A percentile compares a stretch with the other conserved stretches of the same genome.
Evolutionary conservation across 2,888 invertebrate species (phyloP).

Genomic region (Eupithecia pulchellata): DNA sequence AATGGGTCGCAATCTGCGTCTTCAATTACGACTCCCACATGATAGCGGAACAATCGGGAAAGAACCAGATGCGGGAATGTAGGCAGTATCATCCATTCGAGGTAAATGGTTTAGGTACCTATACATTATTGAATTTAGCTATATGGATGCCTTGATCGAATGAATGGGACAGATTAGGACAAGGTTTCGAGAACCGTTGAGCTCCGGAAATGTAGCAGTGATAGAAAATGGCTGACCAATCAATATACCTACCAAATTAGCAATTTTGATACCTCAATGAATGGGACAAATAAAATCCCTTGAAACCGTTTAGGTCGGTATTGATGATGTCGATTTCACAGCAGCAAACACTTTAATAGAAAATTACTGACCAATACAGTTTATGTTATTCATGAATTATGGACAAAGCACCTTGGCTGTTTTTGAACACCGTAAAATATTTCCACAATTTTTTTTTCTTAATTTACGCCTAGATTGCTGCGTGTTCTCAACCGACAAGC

Average conservation of each 20-base stretch:
- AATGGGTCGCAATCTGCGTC: constrained; percentile 42
- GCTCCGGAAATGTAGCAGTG: not conserved
- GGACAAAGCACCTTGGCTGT: not conserved
- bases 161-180: not conserved
- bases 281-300: too few species aligned
- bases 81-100: not conserved
- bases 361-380: not conserved
- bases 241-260: too few species aligned
- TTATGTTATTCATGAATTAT: too few species aligned
- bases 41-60: constrained; percentile 32
- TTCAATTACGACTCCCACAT: constrained; percentile 42
- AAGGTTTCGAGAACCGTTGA: not conserved
- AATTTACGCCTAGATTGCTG: not conserved
- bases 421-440: not conserved
- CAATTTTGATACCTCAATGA: too few species aligned
- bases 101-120: constrained; percentile 10
- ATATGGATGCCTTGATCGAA: not conserved
- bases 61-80: constrained; percentile 17
- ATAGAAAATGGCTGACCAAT: not conserved
- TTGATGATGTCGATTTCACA: too few species aligned
- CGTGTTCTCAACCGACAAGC: not conserved
- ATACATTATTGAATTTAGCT: not conserved
- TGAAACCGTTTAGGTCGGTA: too few species aligned
- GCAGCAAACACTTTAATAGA: too few species aligned
- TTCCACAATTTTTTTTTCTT: not conserved